Percentiles rank a stretch among this genome's conserved stretches.
Conservation (phyloP, 2,888 invertebrate genomes). For the Apotomis capreana region DNA sequence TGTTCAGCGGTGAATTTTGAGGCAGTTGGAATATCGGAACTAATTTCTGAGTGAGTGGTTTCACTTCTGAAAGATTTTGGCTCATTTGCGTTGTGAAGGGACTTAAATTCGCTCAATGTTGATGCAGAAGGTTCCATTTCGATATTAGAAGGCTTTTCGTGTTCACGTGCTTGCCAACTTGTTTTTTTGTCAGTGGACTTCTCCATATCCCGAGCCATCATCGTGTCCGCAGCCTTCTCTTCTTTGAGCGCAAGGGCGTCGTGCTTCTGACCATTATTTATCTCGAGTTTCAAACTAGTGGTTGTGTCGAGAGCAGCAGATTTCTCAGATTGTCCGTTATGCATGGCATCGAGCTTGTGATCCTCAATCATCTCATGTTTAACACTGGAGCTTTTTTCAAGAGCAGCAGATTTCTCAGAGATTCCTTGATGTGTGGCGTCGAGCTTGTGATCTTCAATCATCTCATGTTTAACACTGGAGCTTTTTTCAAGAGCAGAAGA, state of each 20-base stretch:
- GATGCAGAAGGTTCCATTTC: conserved; percentile 38
- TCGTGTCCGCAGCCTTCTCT: conserved; percentile 6
- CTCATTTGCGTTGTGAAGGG: conserved; percentile 13
- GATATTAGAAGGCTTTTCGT: conserved; percentile 22
- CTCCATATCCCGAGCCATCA: background rate
- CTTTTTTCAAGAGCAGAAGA: too few species aligned
- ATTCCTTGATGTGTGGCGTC: background rate
- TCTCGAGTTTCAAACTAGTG: conserved; percentile 4
- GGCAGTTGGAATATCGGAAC: background rate
- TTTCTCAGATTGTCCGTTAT: conserved; percentile 43
- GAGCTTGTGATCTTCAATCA: conserved; percentile 6
- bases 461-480: too few species aligned
- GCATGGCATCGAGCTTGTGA: conserved; percentile 17
- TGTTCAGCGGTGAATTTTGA: background rate
- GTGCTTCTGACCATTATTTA: conserved; percentile 10
- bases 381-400: conserved; percentile 25
- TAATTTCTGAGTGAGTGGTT: conserved; percentile 4
- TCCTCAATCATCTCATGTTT: conserved; percentile 10
- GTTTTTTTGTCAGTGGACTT: conserved; percentile 13
- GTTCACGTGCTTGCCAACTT: conserved; percentile 21
- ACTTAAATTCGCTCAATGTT: conserved; percentile 24
- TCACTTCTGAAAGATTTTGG: conserved; percentile 26
- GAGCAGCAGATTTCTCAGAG: conserved; percentile 36
- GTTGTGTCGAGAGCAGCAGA: conserved; percentile 30
- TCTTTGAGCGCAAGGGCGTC: background rate